Evolutionary conservation across 2,888 invertebrate genomes (phyloP), one percentile per base, ranked within the genome.

Genomic region (Carabus problematicus): DNA sequence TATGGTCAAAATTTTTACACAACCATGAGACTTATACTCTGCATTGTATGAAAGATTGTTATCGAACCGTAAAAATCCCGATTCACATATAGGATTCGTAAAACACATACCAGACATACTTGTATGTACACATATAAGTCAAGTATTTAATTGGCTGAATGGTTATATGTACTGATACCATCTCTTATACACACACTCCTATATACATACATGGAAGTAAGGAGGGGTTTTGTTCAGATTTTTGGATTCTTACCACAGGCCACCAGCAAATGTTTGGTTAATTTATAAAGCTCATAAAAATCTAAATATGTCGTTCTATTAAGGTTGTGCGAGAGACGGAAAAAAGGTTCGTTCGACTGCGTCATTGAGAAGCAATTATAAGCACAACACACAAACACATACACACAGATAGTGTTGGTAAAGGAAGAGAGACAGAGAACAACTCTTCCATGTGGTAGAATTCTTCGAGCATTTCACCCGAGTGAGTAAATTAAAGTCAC

Each of bases 231-330:
- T 29, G 29, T 29, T 29, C 29, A 49, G 49, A 49, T 49, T 49
- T 49, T 49, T 49, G 49, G 14, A 8, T 4, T 49, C 8, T 49
- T 29, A 29, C 2, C 29, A 6, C 29, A 6, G 29, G 29, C 29
- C 29, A 29, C 61, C 61, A 49, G 61, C 61, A 61, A 61, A 61
- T 61, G 47, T 61, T 47, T 61, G 14, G 47, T 45, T 61, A 49
- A 61, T 49, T 61, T 61, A 58, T 58, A 58, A 58, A 58, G 58
- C 29, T 41, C 42, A 43, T 58, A 58, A 58, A 58, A 58, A 58
- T 42, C 58, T 58, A 58, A 58, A 58, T 58, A 40, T 58, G 58
- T 14, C 58, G 29, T 29, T 29, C 29, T 29, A 29, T 29, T 29
- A 29, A 29, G 29, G 29, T 29, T 29, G 29, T 3, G 29, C 29